Conservation (phyloP, 2,113 vertebrate species). For the Strix uralensis region DNA sequence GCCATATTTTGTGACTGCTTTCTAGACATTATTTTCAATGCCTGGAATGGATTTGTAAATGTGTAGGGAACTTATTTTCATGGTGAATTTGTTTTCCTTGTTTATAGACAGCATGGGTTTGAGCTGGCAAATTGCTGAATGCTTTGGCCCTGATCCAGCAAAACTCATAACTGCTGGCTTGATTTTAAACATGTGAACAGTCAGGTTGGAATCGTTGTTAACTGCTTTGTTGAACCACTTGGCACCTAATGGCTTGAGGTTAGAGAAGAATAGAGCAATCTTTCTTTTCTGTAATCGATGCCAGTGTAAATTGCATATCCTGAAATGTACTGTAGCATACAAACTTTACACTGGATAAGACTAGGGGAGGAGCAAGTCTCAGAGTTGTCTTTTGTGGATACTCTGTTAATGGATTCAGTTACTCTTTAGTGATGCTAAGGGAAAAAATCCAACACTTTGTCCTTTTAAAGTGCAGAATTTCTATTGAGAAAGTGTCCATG, state of each 20-base stretch:
- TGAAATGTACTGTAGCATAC: neutral
- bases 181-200: neutral
- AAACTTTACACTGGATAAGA: neutral
- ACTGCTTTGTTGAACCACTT: slow-evolving; percentile 27
- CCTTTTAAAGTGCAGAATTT: neutral
- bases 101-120: slow-evolving; percentile 9
- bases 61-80: neutral
- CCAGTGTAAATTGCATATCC: neutral
- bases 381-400: slow-evolving; percentile 3
- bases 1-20: neutral
- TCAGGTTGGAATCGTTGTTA: neutral
- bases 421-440: neutral
- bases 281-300: neutral
- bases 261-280: slow-evolving; percentile 24
- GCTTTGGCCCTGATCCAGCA: neutral
- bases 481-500: neutral
- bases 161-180: neutral
- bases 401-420: neutral
- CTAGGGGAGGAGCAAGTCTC: neutral
- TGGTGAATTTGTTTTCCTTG: slow-evolving; percentile 30
- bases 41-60: neutral
- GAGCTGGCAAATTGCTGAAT: slow-evolving; percentile 9
- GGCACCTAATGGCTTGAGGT: slow-evolving; percentile 2
- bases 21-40: neutral
- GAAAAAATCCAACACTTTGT: slow-evolving; percentile 1